Percentiles rank a stretch among this genome's conserved stretches.
Evolutionary conservation across 2,113 vertebrate species (phyloP).

Genomic region (Delphinus delphis): DNA sequence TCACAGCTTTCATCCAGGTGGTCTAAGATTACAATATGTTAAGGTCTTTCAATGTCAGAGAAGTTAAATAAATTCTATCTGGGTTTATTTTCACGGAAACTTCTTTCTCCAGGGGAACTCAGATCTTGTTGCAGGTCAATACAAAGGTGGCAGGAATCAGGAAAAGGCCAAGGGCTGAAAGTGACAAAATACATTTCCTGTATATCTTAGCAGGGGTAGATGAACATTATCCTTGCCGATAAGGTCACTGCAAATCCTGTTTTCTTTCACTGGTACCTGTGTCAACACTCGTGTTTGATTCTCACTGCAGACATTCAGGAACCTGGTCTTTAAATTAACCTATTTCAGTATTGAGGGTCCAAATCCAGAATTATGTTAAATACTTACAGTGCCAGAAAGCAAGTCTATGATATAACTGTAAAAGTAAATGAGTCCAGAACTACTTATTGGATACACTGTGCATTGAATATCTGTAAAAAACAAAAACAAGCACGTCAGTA

Average conservation of each 20-base stretch:
- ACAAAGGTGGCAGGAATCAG: neutral
- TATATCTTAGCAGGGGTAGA: too few relatives aligned
- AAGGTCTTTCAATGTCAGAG: neutral
- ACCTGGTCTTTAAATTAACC: neutral
- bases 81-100: neutral
- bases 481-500: neutral
- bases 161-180: neutral
- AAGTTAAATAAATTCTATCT: neutral
- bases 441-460: constrained; percentile 83
- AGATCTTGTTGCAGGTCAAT: neutral
- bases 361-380: neutral
- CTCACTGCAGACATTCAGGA: neutral
- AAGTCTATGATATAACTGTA: constrained; percentile 91
- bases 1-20: neutral
- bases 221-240: neutral
- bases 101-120: neutral
- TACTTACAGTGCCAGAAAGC: constrained; percentile 92
- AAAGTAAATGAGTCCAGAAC: constrained; percentile 88
- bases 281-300: neutral
- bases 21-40: neutral
- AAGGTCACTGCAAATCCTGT: neutral
- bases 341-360: neutral
- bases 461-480: constrained; percentile 85
- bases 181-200: neutral
- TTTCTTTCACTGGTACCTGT: neutral